Percentiles rank a stretch among this genome's conserved stretches.
These are phyloP conservation scores for Saccopteryx leptura DNA, from an alignment of 2,113 vertebrate species.

Conservation along the genomic window DNA sequence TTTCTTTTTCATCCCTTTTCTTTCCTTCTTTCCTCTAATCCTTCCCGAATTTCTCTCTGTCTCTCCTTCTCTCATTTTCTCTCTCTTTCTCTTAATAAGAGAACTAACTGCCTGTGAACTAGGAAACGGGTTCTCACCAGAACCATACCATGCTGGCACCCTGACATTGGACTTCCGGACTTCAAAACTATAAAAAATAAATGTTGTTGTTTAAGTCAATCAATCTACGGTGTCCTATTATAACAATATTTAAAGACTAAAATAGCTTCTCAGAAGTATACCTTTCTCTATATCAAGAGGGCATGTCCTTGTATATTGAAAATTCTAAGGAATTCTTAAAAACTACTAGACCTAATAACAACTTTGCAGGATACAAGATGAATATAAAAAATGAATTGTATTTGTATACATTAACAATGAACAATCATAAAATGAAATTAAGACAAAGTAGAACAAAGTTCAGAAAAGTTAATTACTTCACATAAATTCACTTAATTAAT, in stretches of 20 bases:
- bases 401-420: not conserved
- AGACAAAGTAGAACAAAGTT: slow-evolving; percentile 1
- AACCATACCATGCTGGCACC: not conserved
- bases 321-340: not conserved
- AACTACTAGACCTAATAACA: not conserved
- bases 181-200: not conserved
- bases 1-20: not conserved
- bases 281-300: not conserved
- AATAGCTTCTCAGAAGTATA: not conserved
- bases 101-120: not conserved
- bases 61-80: not conserved
- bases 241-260: not conserved
- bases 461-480: slow-evolving; percentile 18
- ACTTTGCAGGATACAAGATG: not conserved
- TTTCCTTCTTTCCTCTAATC: rapidly evolving
- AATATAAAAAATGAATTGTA: not conserved
- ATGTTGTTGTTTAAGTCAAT: not conserved
- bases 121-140: not conserved
- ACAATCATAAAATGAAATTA: slow-evolving; percentile 45
- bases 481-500: not conserved
- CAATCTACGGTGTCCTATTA: not conserved
- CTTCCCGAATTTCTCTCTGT: no score
- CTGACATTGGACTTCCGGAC: not conserved
- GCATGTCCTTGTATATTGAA: not conserved
- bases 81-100: not conserved